Base-by-base conservation (phyloP, 2,797 vertebrate genomes). In the Tauraco hartlaubi region DNA sequence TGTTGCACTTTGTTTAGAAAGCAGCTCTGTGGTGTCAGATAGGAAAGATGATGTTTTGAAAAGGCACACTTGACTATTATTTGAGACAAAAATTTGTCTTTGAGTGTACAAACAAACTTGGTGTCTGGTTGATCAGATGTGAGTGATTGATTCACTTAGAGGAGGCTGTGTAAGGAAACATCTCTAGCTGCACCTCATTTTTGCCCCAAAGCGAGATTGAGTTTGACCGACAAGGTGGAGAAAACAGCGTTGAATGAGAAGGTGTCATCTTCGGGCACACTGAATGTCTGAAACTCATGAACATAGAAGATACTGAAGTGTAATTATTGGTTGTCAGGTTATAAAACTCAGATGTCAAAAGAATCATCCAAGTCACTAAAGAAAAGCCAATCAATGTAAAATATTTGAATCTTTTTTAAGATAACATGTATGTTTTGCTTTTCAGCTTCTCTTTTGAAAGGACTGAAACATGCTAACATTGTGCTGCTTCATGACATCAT, bases 391-490 rank as follows among this genome's bases (percentile, higher is more conserved):
- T 51, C 6, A 31, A 3, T 39, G 8, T 51, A 23, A 90, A 75
- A 59, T 55, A 67, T n/a, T 72, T 86, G 48, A 10, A 44, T 85
- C 6, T 12, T 74, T 81, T 80, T 85, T 15, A 92, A 92, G 43
- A 23, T 85, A 73, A 92, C 23, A 4, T 56, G 2, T 96, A 26
- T 79, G 33, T 79, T 97, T 96, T 97, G 9, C 94, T 96, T 98
- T 97, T 79, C 98, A 99, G 99, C 99, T 11, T 99, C 99, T 96
- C 99, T 99, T 74, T 97, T 99, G 96, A 99, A 99, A 98, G 99
- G 99, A 97, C 92, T 99, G 88, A 99, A 99, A 96, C 99, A 99
- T 56, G 93, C 98, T 15, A 99, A 99, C 93, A 99, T 99, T 33
- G 99, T 99, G 76, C 98, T 99, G 88, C 98, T 99, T 88, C 98